phyloP scores from a whole-genome alignment of 2,888 invertebrate species.

The Drosophila basisetae region DNA sequence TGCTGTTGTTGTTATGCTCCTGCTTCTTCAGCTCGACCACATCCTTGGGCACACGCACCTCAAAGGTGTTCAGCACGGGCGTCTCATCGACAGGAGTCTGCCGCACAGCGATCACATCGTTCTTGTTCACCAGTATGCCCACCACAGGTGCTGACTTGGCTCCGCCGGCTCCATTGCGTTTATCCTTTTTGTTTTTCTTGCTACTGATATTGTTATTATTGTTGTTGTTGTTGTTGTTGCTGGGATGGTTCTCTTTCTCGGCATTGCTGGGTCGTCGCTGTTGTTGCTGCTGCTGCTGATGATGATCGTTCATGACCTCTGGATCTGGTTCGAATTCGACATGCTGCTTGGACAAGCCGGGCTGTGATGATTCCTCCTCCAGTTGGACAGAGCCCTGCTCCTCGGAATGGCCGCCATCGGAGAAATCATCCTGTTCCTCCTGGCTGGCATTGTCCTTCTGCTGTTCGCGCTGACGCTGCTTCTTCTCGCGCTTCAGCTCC shows the following conservation, averaged over 20 bases:
- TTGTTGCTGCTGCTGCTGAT: constrained; percentile 21
- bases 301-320: constrained; percentile 74
- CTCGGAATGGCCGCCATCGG: constrained; percentile 78
- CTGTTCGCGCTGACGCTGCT: constrained; percentile 80
- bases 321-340: constrained; percentile 84
- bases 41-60: constrained; percentile 93
- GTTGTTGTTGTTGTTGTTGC: constrained; percentile 34
- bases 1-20: constrained; percentile 73
- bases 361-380: constrained; percentile 67
- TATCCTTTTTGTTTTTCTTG: constrained; percentile 79
- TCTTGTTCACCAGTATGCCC: constrained; percentile 84
- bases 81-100: constrained; percentile 77
- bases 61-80: constrained; percentile 89
- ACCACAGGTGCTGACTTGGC: constrained; percentile 67
- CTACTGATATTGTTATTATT: constrained; percentile 12
- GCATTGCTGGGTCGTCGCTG: constrained; percentile 70
- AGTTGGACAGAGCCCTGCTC: constrained; percentile 74
- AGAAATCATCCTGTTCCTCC: constrained; percentile 76
- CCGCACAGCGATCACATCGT: constrained; percentile 75
- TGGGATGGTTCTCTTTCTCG: constrained; percentile 77
- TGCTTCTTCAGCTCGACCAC: constrained; percentile 86
- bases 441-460: constrained; percentile 69
- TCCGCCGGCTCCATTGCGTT: constrained; percentile 65
- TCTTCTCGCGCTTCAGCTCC: constrained; percentile 83
- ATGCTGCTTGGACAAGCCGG: constrained; percentile 80